Conservation (phyloP, 2,888 invertebrate species). For the Drosophila vallismaia region DNA sequence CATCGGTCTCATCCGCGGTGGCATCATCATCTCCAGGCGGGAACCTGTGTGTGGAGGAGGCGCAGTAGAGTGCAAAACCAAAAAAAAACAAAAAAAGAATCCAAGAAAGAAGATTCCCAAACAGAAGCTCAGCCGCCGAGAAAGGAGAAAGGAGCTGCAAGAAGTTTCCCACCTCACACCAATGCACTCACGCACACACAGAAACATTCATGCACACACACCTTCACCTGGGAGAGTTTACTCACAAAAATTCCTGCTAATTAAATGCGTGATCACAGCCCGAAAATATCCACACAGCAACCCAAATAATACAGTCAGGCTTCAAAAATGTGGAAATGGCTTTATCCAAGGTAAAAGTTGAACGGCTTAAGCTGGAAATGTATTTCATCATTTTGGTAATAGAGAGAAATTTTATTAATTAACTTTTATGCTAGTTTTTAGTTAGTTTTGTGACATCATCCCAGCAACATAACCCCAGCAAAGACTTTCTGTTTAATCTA, state of each 20-base stretch:
- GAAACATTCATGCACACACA: background rate
- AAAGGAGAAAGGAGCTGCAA: conserved; percentile 48
- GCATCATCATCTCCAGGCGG: conserved; percentile 32
- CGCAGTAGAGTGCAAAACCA: conserved; percentile 20
- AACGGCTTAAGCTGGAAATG: no score
- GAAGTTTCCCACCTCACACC: conserved; percentile 24
- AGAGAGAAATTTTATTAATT: background rate
- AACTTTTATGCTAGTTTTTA: background rate
- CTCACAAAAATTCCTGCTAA: conserved; percentile 65
- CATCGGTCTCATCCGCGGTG: conserved; percentile 14
- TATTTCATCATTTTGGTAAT: background rate
- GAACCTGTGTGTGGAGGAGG: conserved; percentile 32
- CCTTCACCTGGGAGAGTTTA: conserved; percentile 1
- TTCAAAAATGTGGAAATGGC: background rate
- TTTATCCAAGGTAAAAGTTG: background rate
- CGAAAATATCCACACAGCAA: conserved; percentile 55
- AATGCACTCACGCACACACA: conserved; percentile 2
- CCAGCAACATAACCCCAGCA: no score
- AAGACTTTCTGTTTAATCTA: no score
- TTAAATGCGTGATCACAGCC: conserved; percentile 75
- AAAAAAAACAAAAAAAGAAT: background rate
- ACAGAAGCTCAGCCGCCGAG: conserved; percentile 32
- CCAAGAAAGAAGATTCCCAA: conserved; percentile 1
- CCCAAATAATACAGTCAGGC: conserved; percentile 16
- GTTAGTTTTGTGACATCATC: background rate